Base-by-base conservation (phyloP, 2,888 invertebrate genomes). In the Nysson spinosus region DNA sequence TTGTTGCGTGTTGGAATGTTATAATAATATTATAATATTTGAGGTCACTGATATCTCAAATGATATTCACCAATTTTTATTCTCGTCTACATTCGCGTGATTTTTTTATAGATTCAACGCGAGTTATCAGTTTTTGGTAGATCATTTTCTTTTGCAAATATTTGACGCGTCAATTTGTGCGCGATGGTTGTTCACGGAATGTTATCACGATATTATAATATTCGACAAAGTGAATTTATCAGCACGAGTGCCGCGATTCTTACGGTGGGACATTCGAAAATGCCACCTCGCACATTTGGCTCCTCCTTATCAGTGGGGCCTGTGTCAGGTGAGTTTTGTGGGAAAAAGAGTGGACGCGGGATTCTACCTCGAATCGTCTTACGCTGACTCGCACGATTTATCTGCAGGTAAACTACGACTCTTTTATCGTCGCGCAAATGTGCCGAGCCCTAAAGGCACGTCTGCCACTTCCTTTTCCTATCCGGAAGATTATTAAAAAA, bases 261-360 rank as follows among this genome's bases (percentile, higher is more conserved):
- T n/a, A n/a, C n/a, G 24, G 9, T 7, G 24, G 6, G 5, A 5
- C 24, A 28, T 42, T 42, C 44, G 24, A 37, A 51, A 57, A 61
- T 55, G 68, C 74, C 51, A 70, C 68, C 68, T 73, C 40, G 70
- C 75, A 72, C 51, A 77, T 75, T 75, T 61, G 55, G 43, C 50
- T 39, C 69, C 55, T 44, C 54, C 72, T 78, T 81, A 78, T 79
- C 83, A 70, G 60, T 54, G 56, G 52, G 51, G 68, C 67, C 47
- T 61, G 74, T 79, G 83, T 84, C 82, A 84, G 82, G 82, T 84
- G 85, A 85, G 83, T 85, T 85, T 84, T 84, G 84, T 85, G 85
- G 83, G 85, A 84, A 84, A 83, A 85, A 80, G 71, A 75, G 54
- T 75, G 75, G 78, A 78, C 79, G 75, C 79, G 67, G 69, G 71